phyloP scores from a whole-genome alignment of 2,888 invertebrate species.

The Globia sparganii region DNA sequence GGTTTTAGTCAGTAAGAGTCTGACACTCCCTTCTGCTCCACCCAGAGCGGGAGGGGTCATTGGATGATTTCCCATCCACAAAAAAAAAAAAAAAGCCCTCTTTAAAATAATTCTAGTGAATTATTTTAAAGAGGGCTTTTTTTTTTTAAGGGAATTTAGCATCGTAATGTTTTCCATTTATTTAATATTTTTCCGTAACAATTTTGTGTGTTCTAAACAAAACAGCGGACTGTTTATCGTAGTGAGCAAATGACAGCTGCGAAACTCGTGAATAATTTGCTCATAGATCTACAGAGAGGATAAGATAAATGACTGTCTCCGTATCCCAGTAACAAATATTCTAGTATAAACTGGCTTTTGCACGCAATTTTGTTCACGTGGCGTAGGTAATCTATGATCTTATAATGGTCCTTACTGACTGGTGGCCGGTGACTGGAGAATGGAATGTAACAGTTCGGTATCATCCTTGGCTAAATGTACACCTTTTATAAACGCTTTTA shows the following conservation, averaged over 20 bases:
- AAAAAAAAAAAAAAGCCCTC: not conserved
- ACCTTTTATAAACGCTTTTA: too few species aligned
- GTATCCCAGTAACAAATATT: slow-evolving; percentile 32
- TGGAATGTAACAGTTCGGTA: not conserved
- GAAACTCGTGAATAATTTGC: slow-evolving; percentile 63
- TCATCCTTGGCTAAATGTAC: not conserved
- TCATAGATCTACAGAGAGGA: slow-evolving; percentile 52
- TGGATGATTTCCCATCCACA: too few species aligned
- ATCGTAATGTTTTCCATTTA: slow-evolving; percentile 2
- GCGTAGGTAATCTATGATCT: slow-evolving; percentile 32
- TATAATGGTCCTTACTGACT: not conserved
- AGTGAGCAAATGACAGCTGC: slow-evolving; percentile 56
- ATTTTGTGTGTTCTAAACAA: slow-evolving; percentile 37
- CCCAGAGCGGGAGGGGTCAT: too few species aligned
- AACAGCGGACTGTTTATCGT: slow-evolving; percentile 55
- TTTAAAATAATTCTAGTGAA: not conserved
- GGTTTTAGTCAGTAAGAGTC: too few species aligned
- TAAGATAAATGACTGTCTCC: slow-evolving; percentile 57
- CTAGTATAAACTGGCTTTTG: slow-evolving; percentile 36
- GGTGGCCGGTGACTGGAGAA: not conserved
- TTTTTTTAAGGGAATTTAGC: not conserved
- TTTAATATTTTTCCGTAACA: slow-evolving; percentile 20
- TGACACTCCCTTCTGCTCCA: too few species aligned
- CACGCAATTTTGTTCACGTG: slow-evolving; percentile 46
- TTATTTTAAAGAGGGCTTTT: too few species aligned